Evolutionary conservation across 2,797 vertebrate species (phyloP).

Genomic region (Eurystomus glaucurus): DNA sequence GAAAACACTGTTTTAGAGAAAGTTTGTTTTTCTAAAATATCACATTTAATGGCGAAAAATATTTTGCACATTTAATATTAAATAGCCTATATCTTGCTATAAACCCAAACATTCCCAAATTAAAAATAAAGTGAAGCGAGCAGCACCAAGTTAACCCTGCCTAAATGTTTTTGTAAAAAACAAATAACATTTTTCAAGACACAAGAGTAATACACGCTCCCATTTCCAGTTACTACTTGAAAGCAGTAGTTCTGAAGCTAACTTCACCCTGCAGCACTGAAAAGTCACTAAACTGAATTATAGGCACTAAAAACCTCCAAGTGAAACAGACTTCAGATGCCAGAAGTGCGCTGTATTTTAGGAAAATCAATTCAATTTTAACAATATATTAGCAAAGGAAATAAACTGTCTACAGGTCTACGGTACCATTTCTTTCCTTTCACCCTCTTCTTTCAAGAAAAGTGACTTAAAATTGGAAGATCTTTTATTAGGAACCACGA

Average conservation of each 20-base stretch:
- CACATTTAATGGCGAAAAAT: conserved; percentile 17
- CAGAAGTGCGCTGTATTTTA: not conserved
- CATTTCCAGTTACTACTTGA: not conserved
- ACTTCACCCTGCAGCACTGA: not conserved
- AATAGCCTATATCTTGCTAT: not conserved
- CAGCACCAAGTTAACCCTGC: not conserved
- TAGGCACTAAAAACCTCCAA: not conserved
- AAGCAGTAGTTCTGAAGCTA: not conserved
- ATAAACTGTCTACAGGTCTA: not conserved
- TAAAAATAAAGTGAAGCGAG: not conserved
- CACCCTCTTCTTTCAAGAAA: not conserved
- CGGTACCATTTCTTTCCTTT: not conserved
- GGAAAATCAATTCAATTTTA: not conserved
- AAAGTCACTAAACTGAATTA: not conserved
- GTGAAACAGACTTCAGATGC: not conserved
- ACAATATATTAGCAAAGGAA: not conserved
- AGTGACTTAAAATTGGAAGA: not conserved
- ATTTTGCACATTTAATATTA: not conserved
- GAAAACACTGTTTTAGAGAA: not conserved
- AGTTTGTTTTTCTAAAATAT: conserved; percentile 36
- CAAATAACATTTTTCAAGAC: not conserved
- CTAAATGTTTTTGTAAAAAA: not conserved
- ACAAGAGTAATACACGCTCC: not conserved
- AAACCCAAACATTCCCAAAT: not conserved
- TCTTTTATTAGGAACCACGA: not conserved